These are phyloP conservation scores for Yponomeuta sedellus DNA, from an alignment of 2,888 invertebrate genomes.

Conservation along the genomic window DNA sequence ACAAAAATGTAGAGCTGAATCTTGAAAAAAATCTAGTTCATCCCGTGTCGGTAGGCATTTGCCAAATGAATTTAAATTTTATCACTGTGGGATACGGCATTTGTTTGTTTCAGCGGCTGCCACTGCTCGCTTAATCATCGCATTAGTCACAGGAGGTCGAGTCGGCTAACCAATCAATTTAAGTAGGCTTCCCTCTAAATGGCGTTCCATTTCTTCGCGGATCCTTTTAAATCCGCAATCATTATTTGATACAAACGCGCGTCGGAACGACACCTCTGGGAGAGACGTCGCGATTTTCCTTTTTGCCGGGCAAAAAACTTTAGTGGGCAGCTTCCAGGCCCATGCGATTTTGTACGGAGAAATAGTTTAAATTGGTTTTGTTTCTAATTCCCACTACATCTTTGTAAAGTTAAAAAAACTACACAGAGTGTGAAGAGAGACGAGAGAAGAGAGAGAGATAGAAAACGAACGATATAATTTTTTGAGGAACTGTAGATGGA, in stretches of 20 bases:
- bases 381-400: slow-evolving; percentile 24
- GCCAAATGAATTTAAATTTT: not conserved
- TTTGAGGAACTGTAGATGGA: too few species aligned
- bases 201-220: slow-evolving; percentile 28
- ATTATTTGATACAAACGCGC: slow-evolving; percentile 30
- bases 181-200: slow-evolving; percentile 32
- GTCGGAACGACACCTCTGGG: slow-evolving; percentile 26
- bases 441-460: too few species aligned
- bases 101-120: not conserved
- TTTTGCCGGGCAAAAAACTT: slow-evolving; percentile 20
- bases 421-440: too few species aligned
- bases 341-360: slow-evolving; percentile 23
- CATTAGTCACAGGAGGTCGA: slow-evolving; percentile 33
- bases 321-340: slow-evolving; percentile 16
- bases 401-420: slow-evolving; percentile 16
- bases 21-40: not conserved
- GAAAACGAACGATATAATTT: too few species aligned
- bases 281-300: slow-evolving; percentile 23
- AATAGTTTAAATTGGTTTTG: slow-evolving; percentile 32
- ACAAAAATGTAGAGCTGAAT: too few species aligned
- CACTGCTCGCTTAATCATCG: slow-evolving; percentile 33
- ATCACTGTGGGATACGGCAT: not conserved
- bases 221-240: slow-evolving; percentile 30
- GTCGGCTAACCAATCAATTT: slow-evolving; percentile 30
- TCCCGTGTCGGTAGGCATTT: not conserved